A percentile compares a stretch with the other conserved stretches of the same genome.
Evolutionary conservation across 2,888 invertebrate species (phyloP).

Genomic region (Phragmatobia fuliginosa): DNA sequence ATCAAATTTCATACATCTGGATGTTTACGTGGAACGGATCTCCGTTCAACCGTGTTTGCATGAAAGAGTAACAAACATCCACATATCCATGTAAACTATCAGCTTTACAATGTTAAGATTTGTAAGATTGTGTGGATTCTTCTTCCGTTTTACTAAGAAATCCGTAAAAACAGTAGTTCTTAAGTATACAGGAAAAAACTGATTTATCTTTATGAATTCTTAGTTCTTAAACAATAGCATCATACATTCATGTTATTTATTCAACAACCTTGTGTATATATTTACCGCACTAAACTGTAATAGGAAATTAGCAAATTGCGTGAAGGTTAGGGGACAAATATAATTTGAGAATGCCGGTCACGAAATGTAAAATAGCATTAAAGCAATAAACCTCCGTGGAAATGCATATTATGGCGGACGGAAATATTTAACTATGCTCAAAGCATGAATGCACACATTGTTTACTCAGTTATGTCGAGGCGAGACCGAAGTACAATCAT

Average conservation of each 20-base stretch:
- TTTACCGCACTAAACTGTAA: conserved; percentile 30
- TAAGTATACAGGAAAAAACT: not conserved
- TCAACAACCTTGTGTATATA: conserved; percentile 8
- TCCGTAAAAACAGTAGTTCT: not conserved
- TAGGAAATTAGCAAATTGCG: conserved; percentile 43
- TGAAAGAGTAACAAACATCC: too few species aligned
- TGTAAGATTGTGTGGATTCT: not conserved
- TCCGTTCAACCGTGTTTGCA: too few species aligned
- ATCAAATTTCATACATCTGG: too few species aligned
- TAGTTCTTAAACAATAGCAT: not conserved
- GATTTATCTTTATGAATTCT: not conserved
- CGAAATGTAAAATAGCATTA: conserved; percentile 69
- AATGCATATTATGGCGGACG: conserved; percentile 64
- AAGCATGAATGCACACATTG: conserved; percentile 66
- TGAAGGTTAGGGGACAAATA: conserved; percentile 60
- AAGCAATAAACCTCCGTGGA: conserved; percentile 60
- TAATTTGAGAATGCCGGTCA: conserved; percentile 62
- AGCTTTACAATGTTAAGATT: too few species aligned
- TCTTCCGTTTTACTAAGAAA: not conserved
- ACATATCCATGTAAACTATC: too few species aligned
- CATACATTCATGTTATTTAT: not conserved
- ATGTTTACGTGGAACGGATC: too few species aligned
- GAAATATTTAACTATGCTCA: conserved; percentile 71
- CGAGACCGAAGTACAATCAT: conserved; percentile 28
- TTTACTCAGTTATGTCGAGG: conserved; percentile 46